Evolutionary conservation across 2,113 vertebrate genomes (phyloP), one percentile per base, ranked within the genome.

Genomic region (Sigmodon hispidus): DNA sequence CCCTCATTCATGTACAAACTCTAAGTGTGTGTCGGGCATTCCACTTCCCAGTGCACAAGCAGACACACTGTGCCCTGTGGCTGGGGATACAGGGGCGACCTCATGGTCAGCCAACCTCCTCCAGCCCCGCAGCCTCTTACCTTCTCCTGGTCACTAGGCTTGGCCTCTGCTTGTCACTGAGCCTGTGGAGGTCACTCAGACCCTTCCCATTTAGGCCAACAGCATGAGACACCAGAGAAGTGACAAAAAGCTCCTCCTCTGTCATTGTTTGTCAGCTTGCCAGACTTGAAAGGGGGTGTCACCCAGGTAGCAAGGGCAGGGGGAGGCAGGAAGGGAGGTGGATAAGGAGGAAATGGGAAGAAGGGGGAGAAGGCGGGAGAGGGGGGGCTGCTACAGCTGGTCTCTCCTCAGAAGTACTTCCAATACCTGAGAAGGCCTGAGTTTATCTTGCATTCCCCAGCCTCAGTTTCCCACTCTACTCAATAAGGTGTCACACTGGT

Each of bases 181-280:
- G 26, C 67, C 89, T 12, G 0, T 3, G 5, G 67, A 11, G n/a
- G 36, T 31, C 61, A 75, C 70, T 50, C 45, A 31, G 65, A 29
- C 1, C 22, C 67, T 40, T 36, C 15, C 22, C 31, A 7, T 43
- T 70, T n/a, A 11, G 61, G 50, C 15, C 0, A 3, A n/a, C 5
- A 52, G 48, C 13, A 0, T 31, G 55, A 13, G 75, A 48, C 13
- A 0, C 63, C 43, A 0, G 29, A 1, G 12, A 8, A 48, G 31
- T 0, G 0, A 0, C 0, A 31, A 16, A 29, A 45, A 48, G 34
- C 34, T 3, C 43, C 43, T 17, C 22, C 31, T 5, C 29, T 80
- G 31, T 34, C 0, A 0, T 1, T 19, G 1, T 26, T 0, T 1
- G 48, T 24, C 69, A 77, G 57, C 29, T 12, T 26, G 0, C 10